Conservation (phyloP, 2,888 invertebrate genomes). For the Scotopteryx bipunctaria region DNA sequence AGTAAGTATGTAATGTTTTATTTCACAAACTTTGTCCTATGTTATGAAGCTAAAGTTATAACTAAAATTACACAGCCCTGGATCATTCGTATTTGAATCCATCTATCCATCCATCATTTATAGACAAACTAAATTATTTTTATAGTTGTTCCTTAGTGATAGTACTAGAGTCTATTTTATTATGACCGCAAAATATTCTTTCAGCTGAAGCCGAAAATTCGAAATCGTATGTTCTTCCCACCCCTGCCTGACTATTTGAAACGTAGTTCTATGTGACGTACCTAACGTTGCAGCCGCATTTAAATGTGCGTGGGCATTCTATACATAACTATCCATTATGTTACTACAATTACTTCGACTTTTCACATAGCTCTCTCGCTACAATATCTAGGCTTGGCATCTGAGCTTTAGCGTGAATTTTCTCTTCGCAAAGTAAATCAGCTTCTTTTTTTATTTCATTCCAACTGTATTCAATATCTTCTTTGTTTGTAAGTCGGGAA, state of each 20-base stretch:
- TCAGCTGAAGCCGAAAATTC: not conserved
- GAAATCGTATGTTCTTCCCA: not conserved
- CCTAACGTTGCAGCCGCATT: not conserved
- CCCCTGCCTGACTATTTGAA: constrained; percentile 16
- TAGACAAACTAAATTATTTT: not conserved
- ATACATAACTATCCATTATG: not conserved
- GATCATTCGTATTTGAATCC: not conserved
- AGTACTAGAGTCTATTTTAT: no score
- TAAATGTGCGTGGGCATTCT: not conserved
- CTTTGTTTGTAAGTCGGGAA: constrained; percentile 86
- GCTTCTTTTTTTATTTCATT: constrained; percentile 86
- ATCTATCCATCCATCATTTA: not conserved
- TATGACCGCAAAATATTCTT: not conserved
- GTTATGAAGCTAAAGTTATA: not conserved
- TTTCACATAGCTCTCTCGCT: constrained; percentile 59
- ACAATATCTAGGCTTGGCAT: constrained; percentile 63
- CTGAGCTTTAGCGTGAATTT: constrained; percentile 57
- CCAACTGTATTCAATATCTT: constrained; percentile 90
- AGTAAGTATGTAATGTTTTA: constrained; percentile 6
- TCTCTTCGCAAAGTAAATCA: constrained; percentile 53
- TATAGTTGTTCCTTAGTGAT: no score
- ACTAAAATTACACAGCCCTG: constrained; percentile 11
- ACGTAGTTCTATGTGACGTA: not conserved
- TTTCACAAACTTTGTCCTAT: constrained; percentile 8
- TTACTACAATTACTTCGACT: constrained; percentile 56